Percentiles rank a stretch among this genome's conserved stretches.
These are phyloP conservation scores for Drosophila pseudotakahashii DNA, from an alignment of 2,888 invertebrate genomes.

Conservation along the genomic window DNA sequence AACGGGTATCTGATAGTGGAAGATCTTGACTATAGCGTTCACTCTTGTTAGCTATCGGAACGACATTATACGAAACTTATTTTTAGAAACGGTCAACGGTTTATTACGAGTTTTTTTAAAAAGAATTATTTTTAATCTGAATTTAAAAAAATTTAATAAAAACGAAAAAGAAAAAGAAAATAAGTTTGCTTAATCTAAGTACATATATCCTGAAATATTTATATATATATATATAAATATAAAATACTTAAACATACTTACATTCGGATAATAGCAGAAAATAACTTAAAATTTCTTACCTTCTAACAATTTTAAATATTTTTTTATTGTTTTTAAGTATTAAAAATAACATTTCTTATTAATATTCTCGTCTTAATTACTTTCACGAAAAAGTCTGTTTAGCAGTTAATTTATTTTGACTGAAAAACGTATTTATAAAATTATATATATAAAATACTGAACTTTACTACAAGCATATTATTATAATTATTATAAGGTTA, in stretches of 20 bases:
- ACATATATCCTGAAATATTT: too few relatives aligned
- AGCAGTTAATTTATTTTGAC: slow-evolving; percentile 5
- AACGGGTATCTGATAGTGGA: too few relatives aligned
- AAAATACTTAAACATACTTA: background rate
- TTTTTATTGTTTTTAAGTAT: background rate
- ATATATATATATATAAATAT: too few relatives aligned
- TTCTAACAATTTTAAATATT: background rate
- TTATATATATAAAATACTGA: slow-evolving; percentile 29
- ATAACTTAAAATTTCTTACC: background rate
- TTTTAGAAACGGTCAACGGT: too few relatives aligned
- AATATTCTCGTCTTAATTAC: background rate
- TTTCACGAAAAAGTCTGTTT: background rate
- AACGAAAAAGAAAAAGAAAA: too few relatives aligned
- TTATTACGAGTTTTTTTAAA: too few relatives aligned
- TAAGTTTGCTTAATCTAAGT: too few relatives aligned
- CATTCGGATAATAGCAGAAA: background rate
- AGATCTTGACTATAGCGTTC: too few relatives aligned
- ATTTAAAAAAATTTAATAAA: too few relatives aligned
- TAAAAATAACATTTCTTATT: background rate
- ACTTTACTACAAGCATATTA: slow-evolving; percentile 15
- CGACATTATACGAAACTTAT: too few relatives aligned
- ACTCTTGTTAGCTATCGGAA: too few relatives aligned
- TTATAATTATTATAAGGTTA: background rate
- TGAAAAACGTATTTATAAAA: slow-evolving; percentile 6
- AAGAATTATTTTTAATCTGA: too few relatives aligned